Conservation (phyloP, 1,140 invertebrate genomes). For the Brachionus manjavacas region DNA sequence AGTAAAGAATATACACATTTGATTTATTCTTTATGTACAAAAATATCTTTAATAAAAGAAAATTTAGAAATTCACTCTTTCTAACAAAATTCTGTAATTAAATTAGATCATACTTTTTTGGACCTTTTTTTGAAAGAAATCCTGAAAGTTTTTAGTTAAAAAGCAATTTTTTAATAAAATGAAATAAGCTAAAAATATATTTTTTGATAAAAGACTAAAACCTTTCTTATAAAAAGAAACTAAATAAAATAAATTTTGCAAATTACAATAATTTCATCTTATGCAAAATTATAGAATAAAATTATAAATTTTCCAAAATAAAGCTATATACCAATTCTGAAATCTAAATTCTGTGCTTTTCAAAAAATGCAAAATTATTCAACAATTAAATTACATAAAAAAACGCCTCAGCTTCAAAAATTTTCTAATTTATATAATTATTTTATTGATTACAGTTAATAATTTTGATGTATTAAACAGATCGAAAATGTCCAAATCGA, state of each 20-base stretch:
- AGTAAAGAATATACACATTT: too few species aligned
- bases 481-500: conserved; percentile 33
- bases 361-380: neutral
- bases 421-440: neutral
- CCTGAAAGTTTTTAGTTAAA: too few species aligned
- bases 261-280: neutral
- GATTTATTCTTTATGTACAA: too few species aligned
- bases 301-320: neutral
- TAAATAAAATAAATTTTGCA: neutral
- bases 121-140: too few species aligned
- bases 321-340: neutral
- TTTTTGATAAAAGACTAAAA: neutral
- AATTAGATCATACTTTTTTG: too few species aligned
- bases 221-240: neutral
- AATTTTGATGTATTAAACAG: neutral
- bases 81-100: too few species aligned
- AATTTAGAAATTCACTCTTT: too few species aligned
- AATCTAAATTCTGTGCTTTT: neutral
- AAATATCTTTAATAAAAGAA: too few species aligned
- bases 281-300: neutral
- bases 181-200: too few species aligned
- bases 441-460: neutral
- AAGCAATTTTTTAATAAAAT: too few species aligned
- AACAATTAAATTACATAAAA: neutral
- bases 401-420: neutral